Evolutionary conservation across 2,113 vertebrate species (phyloP), one percentile per base, ranked within the genome.

Genomic region (Rhynchomys soricoides): DNA sequence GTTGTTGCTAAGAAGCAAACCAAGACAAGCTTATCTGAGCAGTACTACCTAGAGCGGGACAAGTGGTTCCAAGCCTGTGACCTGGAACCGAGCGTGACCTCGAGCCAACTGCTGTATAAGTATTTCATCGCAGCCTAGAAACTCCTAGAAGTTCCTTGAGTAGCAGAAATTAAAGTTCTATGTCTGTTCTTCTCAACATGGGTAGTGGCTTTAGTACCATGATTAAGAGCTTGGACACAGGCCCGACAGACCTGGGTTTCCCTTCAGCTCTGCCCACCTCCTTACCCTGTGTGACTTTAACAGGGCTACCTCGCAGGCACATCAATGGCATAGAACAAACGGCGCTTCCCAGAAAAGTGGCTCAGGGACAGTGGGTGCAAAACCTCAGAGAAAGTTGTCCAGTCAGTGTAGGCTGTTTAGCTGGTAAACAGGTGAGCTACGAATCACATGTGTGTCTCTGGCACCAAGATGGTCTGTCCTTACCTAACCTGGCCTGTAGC

Each of bases 1-100:
- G 74, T 50, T 40, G 78, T 92, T 85, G 93, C 94, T 95, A 96
- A 86, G 90, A 24, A 90, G 22, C 26, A 79, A 87, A 74, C 43
- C 55, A 59, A 81, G 26, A n/a, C 78, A 70, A 93, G 37, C 16
- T 48, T 48, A 89, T 74, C 81, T n/a, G 45, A 34, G 85, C 29
- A 21, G 52, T 40, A 5, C 45, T 74, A 43, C 10, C 1, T 19
- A 52, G 81, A 45, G 12, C 7, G 22, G 59, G 40, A 75, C 71
- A 70, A 57, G 16, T 21, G 26, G 77, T n/a, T 57, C 1, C 34
- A 91, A 81, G 64, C 7, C 82, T 57, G 9, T 57, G 59, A 74
- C 45, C 86, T 66, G 34, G 43, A 73, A 55, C 55, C 4, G 34
- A 85, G 70, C 55, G n/a, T 45, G 19, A 10, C 40, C 74, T 95